phyloP scores from a whole-genome alignment of 1,140 invertebrate species.

The Ylistrum balloti region DNA sequence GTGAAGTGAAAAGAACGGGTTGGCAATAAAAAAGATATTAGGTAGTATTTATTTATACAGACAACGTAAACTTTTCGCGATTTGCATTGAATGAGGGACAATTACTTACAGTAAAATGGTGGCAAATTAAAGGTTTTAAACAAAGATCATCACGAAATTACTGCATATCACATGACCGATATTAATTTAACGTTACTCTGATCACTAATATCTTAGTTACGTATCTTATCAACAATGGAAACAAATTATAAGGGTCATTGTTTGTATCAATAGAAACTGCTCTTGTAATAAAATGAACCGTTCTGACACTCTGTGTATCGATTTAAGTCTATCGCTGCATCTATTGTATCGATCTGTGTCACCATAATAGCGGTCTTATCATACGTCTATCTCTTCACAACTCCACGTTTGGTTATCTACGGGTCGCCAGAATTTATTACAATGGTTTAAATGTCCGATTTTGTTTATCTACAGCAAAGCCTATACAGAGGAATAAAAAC shows the following conservation, averaged over 20 bases:
- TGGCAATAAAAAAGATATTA: too few relatives aligned
- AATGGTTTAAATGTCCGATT: background rate
- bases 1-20: too few relatives aligned
- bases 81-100: too few relatives aligned
- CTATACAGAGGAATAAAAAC: background rate
- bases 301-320: background rate
- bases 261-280: background rate
- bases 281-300: background rate
- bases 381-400: background rate
- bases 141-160: too few relatives aligned
- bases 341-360: background rate
- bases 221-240: too few relatives aligned
- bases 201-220: too few relatives aligned
- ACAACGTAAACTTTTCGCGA: too few relatives aligned
- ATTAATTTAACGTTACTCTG: too few relatives aligned
- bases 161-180: too few relatives aligned
- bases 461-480: background rate
- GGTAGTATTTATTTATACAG: too few relatives aligned
- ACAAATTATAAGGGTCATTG: background rate
- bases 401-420: background rate
- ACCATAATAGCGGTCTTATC: background rate
- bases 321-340: background rate
- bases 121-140: too few relatives aligned
- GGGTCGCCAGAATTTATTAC: constrained; percentile 9
- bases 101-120: too few relatives aligned